Conservation (phyloP, 2,113 vertebrate species). For the Oryzias curvinotus region DNA sequence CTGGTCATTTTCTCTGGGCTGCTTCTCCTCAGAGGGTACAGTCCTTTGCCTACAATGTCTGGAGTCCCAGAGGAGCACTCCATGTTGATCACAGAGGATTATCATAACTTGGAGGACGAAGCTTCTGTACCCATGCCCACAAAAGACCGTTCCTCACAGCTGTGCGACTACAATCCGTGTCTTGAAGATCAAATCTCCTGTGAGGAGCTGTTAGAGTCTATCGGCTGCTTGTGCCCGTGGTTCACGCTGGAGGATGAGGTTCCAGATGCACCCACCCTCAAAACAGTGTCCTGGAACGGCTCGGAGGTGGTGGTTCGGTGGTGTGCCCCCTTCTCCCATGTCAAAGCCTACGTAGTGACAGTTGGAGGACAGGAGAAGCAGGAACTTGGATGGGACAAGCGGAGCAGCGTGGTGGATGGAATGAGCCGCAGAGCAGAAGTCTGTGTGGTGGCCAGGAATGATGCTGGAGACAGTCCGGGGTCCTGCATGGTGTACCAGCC, state of each 20-base stretch:
- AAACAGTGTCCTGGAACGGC: constrained; percentile 43
- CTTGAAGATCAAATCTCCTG: constrained; percentile 61
- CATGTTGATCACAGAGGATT: background rate
- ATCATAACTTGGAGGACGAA: background rate
- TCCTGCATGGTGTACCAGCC: constrained; percentile 62
- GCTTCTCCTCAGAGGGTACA: background rate
- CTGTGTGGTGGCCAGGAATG: constrained; percentile 71
- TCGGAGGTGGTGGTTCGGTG: constrained; percentile 60
- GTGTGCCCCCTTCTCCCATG: constrained; percentile 69
- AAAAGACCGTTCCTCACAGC: accelerated
- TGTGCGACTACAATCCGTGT: constrained; percentile 67
- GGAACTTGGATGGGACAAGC: background rate
- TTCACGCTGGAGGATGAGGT: background rate
- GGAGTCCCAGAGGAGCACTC: accelerated
- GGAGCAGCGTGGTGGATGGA: constrained; percentile 27
- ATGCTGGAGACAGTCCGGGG: constrained; percentile 10
- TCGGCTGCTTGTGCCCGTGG: constrained; percentile 68
- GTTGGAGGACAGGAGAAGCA: constrained; percentile 31
- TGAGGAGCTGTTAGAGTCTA: background rate
- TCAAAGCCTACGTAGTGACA: constrained; percentile 59
- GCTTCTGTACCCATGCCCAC: accelerated
- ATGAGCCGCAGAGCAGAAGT: constrained; percentile 45
- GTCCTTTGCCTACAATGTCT: background rate
- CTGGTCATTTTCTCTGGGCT: constrained; percentile 42
- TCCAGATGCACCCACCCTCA: constrained; percentile 49